These are phyloP conservation scores for Hemaris fuciformis DNA, from an alignment of 2,888 invertebrate species.

Conservation along the genomic window DNA sequence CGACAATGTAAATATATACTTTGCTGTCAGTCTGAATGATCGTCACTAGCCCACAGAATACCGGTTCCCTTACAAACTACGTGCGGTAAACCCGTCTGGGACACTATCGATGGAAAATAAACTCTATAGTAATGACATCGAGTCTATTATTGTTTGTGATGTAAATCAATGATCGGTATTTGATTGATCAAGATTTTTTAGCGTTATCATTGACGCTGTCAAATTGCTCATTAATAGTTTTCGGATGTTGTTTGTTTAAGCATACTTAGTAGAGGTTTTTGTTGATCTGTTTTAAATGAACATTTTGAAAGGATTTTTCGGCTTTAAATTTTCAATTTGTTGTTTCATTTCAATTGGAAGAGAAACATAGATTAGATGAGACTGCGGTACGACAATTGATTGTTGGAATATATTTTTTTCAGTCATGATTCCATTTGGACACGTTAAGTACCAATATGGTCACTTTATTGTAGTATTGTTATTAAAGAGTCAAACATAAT, in stretches of 20 bases:
- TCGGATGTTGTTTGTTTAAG: background rate
- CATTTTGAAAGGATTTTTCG: background rate
- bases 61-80: constrained; percentile 6
- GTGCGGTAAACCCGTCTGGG: background rate
- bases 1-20: constrained; percentile 11
- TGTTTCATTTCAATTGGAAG: no score
- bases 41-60: background rate
- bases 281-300: no score
- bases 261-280: background rate
- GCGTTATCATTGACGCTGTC: background rate
- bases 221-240: constrained; percentile 8
- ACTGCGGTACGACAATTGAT: no score
- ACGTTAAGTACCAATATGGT: no score
- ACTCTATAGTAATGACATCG: background rate
- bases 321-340: background rate
- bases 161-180: constrained; percentile 1
- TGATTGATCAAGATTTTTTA: constrained; percentile 11
- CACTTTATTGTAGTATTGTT: no score
- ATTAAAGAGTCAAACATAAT: no score
- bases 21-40: constrained; percentile 13
- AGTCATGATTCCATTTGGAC: no score
- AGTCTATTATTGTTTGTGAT: background rate
- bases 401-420: no score
- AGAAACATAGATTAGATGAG: no score
- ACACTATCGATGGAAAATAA: background rate